Base-by-base conservation (phyloP, 2,113 vertebrate species). In the Euleptes europaea region DNA sequence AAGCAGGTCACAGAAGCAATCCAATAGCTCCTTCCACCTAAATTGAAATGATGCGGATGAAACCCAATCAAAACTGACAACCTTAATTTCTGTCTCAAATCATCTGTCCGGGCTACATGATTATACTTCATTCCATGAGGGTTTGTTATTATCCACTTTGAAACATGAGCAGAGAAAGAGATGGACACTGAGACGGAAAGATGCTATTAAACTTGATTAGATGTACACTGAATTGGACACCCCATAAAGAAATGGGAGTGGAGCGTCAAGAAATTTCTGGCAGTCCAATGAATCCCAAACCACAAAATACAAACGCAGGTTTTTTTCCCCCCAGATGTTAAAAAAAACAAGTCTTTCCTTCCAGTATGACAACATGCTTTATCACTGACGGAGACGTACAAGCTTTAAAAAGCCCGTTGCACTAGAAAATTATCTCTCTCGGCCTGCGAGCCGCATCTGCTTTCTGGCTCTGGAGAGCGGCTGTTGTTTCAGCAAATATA, bases 401-500 rank as follows among this genome's bases (percentile, higher is more conserved):
- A 86, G 75, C 88, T 89, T 83, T 87, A 92, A 6, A 88, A 91
- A 84, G 31, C 82, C 33, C 70, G 86, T 80, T 80, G 80, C 82
- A 90, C 84, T 67, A 80, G 83, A 42, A 80, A 80, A 8, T 38
- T 71, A 69, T 69, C 71, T 80, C 87, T 82, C 38, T 73, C 87
- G 86, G 54, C 73, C 76, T 78, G 86, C 47, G 91, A 82, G 73
- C 84, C 75, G 44, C 6, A 44, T 57, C 65, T 88, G 40, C 72
- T 78, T 79, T 72, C 66, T 63, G 84, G 26, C 83, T 90, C 76
- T 88, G 14, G 47, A 86, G 82, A 95, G 84, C 9, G 86, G 81
- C 74, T 80, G 88, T 85, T 35, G 79, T 92, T 92, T 91, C 84
- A 88, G 78, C 88, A 91, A 90, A 84, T 47, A 88, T 35, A 89